A percentile compares a stretch with the other conserved stretches of the same genome.
phyloP scores from a whole-genome alignment of 2,888 invertebrate species.

The Acheta domesticus region DNA sequence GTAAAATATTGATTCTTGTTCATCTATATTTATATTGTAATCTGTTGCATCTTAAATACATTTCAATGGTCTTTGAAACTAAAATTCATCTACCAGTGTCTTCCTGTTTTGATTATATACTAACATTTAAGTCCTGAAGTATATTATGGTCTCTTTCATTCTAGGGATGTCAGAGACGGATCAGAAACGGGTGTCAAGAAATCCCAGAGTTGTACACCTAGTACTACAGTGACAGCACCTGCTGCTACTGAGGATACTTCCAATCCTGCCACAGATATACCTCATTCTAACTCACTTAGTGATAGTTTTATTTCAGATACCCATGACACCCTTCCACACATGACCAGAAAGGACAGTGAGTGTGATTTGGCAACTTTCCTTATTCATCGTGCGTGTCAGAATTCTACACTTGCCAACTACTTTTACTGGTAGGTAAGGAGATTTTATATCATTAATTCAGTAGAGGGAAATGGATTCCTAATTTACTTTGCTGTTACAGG shows the following conservation, averaged over 20 bases:
- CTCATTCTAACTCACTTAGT: not conserved
- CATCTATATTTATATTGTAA: no score
- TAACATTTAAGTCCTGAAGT: no score
- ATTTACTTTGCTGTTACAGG: conserved; percentile 39
- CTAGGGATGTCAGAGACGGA: conserved; percentile 23
- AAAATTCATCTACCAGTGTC: no score
- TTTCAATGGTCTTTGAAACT: no score
- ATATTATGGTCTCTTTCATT: not conserved
- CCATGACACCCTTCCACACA: not conserved
- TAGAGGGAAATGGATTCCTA: not conserved
- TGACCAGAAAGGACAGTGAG: not conserved
- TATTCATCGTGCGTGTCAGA: conserved; percentile 82
- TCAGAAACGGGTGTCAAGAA: conserved; percentile 30
- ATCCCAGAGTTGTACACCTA: conserved; percentile 32
- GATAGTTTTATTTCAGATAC: not conserved
- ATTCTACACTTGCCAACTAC: conserved; percentile 89
- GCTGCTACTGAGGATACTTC: not conserved
- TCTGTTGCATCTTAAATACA: no score
- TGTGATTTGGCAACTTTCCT: conserved; percentile 83
- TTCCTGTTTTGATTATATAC: no score
- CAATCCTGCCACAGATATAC: not conserved
- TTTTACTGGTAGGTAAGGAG: conserved; percentile 76
- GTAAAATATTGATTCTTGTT: no score
- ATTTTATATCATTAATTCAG: not conserved
- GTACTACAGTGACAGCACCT: not conserved